phyloP scores from a whole-genome alignment of 1,140 invertebrate species.

The Archivesica marissinica region DNA sequence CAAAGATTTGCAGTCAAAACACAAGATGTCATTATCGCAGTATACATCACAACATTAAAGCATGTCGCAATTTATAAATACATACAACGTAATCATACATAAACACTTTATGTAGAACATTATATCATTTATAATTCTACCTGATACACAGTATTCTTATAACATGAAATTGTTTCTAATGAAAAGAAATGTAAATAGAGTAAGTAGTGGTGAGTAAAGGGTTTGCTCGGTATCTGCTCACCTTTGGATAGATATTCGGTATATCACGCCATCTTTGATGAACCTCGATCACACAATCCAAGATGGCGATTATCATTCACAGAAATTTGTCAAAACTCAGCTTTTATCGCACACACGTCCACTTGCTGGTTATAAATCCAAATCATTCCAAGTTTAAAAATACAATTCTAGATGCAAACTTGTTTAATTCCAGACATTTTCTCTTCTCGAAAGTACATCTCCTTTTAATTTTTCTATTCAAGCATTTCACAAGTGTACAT shows the following conservation, averaged over 20 bases:
- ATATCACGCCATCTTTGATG: slow-evolving; percentile 47
- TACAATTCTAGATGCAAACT: no score
- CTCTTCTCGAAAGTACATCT: no score
- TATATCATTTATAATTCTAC: neutral
- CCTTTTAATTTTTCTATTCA: no score
- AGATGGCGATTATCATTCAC: slow-evolving; percentile 36
- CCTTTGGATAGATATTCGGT: neutral
- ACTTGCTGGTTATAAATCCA: no score
- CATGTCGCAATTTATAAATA: neutral
- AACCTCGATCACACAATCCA: slow-evolving; percentile 45
- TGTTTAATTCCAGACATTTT: no score
- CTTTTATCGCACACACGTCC: no score
- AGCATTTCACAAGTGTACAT: no score
- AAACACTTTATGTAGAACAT: neutral
- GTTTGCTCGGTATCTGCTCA: neutral
- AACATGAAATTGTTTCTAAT: no score
- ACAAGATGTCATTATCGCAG: slow-evolving; percentile 20
- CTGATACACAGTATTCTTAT: neutral
- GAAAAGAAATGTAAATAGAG: neutral
- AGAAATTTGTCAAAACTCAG: no score
- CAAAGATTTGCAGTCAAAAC: slow-evolving; percentile 40
- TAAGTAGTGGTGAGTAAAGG: neutral
- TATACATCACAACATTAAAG: neutral
- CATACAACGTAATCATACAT: neutral
- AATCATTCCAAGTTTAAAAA: no score